Evolutionary conservation across 2,797 vertebrate genomes (phyloP).

Genomic region (Fringilla coelebs): DNA sequence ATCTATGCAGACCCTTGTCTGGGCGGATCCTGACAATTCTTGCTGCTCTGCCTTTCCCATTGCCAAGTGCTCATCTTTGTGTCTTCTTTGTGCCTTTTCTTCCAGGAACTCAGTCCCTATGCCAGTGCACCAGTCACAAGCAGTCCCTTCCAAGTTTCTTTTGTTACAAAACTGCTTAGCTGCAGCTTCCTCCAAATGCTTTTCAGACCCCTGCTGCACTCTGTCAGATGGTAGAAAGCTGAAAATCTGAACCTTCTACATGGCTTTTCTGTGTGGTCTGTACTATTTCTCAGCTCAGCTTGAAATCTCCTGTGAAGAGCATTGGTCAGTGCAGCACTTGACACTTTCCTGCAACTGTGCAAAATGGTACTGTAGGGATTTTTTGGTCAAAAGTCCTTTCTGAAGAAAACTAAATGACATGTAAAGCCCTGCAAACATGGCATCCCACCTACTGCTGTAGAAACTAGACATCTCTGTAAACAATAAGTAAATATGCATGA

Average conservation of each 20-base stretch:
- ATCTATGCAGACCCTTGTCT: not conserved
- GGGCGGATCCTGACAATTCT: not conserved
- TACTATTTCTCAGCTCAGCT: not conserved
- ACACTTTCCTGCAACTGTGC: not conserved
- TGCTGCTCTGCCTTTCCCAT: not conserved
- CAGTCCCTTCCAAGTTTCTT: not conserved
- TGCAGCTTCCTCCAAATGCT: not conserved
- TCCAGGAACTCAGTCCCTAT: not conserved
- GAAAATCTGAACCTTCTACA: not conserved
- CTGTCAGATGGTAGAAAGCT: not conserved
- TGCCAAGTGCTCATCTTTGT: not conserved
- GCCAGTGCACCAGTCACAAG: accelerated
- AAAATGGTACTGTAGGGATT: not conserved
- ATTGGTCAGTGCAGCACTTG: not conserved
- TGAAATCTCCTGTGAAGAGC: not conserved
- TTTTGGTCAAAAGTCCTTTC: not conserved
- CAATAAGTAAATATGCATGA: not conserved
- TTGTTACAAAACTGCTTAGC: not conserved
- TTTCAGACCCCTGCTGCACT: not conserved
- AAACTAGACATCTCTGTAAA: not conserved
- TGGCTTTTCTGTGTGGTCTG: not conserved
- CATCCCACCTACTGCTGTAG: not conserved
- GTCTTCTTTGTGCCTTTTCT: not conserved
- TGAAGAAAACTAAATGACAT: not conserved
- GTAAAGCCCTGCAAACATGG: not conserved